Evolutionary conservation across 1,140 invertebrate species (phyloP).

Genomic region (Stegodyphus mimosarum): DNA sequence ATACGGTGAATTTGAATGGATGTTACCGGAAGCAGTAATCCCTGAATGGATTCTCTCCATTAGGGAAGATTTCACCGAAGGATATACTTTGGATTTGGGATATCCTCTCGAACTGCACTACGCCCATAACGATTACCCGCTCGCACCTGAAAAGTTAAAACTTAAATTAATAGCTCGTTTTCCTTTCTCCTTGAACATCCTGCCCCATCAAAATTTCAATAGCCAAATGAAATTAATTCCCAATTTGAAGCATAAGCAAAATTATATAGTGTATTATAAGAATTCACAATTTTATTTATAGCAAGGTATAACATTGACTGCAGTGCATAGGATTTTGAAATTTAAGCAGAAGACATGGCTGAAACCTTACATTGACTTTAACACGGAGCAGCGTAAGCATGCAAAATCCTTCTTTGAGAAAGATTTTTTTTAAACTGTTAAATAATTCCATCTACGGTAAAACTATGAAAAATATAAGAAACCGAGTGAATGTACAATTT

Average conservation of each 20-base stretch:
- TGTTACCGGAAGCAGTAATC: neutral
- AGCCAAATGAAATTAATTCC: slow-evolving; percentile 24
- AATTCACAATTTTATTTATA: slow-evolving; percentile 70
- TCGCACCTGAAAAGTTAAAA: slow-evolving; percentile 65
- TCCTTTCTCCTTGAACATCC: neutral
- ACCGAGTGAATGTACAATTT: neutral
- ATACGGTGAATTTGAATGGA: slow-evolving; percentile 54
- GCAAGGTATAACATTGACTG: slow-evolving; percentile 66
- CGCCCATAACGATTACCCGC: slow-evolving; percentile 67
- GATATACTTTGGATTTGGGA: slow-evolving; percentile 63
- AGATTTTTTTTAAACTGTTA: slow-evolving; percentile 16
- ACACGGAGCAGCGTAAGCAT: slow-evolving; percentile 65
- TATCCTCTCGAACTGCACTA: slow-evolving; percentile 64
- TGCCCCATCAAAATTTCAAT: neutral
- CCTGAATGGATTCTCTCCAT: neutral
- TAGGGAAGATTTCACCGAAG: slow-evolving; percentile 59
- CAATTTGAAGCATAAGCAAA: slow-evolving; percentile 61
- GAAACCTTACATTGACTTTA: slow-evolving; percentile 63
- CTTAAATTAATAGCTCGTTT: slow-evolving; percentile 43
- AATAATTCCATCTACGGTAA: slow-evolving; percentile 26
- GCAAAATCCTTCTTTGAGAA: slow-evolving; percentile 64
- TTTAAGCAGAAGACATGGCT: slow-evolving; percentile 32
- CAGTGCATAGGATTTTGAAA: slow-evolving; percentile 63
- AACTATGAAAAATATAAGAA: slow-evolving; percentile 3
- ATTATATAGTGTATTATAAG: slow-evolving; percentile 71